Percentiles rank a stretch among this genome's conserved stretches.
Evolutionary conservation across 1,140 invertebrate species (phyloP).

Genomic region (Diorhabda carinulata): DNA sequence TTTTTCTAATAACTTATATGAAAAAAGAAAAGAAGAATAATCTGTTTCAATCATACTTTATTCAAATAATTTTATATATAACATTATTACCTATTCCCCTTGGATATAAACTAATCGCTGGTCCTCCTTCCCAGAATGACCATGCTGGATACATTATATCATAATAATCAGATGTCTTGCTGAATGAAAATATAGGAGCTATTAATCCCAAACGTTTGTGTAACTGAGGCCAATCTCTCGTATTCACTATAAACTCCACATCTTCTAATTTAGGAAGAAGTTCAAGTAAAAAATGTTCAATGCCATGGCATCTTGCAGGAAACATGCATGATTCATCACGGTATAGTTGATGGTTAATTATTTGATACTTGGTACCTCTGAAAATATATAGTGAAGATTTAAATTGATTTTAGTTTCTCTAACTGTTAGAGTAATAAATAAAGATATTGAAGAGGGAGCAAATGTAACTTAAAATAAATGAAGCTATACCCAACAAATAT

Average conservation of each 20-base stretch:
- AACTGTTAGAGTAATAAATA: no score
- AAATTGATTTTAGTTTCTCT: no score
- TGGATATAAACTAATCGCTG: conserved; percentile 89
- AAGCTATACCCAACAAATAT: no score
- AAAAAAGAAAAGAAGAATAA: no score
- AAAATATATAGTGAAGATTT: conserved; percentile 26
- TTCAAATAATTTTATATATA: not conserved
- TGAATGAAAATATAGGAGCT: conserved; percentile 89
- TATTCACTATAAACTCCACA: conserved; percentile 86
- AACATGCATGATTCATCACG: conserved; percentile 85
- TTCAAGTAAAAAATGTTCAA: conserved; percentile 83
- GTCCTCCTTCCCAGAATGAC: conserved; percentile 97
- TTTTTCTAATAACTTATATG: no score
- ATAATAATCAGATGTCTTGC: conserved; percentile 80
- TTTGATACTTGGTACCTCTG: conserved; percentile 80
- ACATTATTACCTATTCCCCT: conserved; percentile 67
- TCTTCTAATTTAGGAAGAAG: conserved; percentile 66
- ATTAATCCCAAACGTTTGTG: conserved; percentile 58
- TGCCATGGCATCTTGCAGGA: conserved; percentile 81
- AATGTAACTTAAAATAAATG: no score
- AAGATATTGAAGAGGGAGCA: no score
- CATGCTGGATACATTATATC: conserved; percentile 97
- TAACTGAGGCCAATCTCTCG: conserved; percentile 88
- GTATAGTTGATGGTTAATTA: conserved; percentile 77
- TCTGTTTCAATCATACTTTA: not conserved